phyloP scores from a whole-genome alignment of 1,140 invertebrate species.

The Parasteatoda tepidariorum region DNA sequence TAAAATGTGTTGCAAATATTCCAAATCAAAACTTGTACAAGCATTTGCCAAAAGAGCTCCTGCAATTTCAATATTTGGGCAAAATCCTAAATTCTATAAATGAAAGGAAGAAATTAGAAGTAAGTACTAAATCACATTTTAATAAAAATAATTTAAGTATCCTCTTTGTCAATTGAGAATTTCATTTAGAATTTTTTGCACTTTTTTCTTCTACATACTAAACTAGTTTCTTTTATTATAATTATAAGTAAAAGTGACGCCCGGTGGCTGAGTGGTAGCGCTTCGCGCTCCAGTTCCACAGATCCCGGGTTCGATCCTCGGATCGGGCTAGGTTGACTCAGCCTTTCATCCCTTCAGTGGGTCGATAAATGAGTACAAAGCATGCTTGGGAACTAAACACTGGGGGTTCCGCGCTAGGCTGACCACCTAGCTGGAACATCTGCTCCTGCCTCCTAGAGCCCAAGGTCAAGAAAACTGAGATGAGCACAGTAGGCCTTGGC shows the following conservation, averaged over 20 bases:
- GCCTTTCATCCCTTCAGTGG: too few species aligned
- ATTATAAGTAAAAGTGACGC: not conserved
- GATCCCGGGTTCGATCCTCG: too few species aligned
- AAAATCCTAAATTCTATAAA: constrained; percentile 68
- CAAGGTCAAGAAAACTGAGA: too few species aligned
- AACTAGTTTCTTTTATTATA: not conserved
- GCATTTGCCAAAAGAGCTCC: constrained; percentile 77
- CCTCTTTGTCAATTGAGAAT: not conserved
- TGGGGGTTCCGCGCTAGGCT: too few species aligned
- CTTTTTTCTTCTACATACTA: not conserved
- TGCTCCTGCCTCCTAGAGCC: too few species aligned
- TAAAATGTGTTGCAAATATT: constrained; percentile 77
- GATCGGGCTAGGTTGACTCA: too few species aligned
- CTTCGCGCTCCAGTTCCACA: not conserved
- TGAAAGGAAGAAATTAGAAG: not conserved
- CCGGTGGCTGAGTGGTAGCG: not conserved
- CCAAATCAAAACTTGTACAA: constrained; percentile 73
- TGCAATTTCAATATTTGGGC: constrained; percentile 79
- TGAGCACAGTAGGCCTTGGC: too few species aligned
- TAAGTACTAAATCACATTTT: too few species aligned
- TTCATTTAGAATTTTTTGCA: not conserved
- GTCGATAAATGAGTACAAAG: too few species aligned
- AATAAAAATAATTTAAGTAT: not conserved
- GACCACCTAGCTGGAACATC: too few species aligned
- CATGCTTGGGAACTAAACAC: too few species aligned